Evolutionary conservation across 2,888 invertebrate genomes (phyloP).

Genomic region (Zhuqinia jingwanae): DNA sequence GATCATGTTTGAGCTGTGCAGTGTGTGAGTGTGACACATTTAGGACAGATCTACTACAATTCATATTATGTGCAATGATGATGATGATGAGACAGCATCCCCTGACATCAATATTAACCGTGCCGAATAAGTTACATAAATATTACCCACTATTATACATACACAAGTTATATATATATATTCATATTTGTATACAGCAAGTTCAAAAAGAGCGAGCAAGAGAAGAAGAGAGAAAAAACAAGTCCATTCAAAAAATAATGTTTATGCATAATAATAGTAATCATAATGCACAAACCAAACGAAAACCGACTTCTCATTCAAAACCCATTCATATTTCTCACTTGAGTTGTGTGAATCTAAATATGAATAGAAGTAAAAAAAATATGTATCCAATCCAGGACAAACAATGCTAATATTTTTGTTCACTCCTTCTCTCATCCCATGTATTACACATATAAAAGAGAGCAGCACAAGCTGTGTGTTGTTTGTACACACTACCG

Average conservation of each 20-base stretch:
- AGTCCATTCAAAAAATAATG: neutral
- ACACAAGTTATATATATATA: neutral
- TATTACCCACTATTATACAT: no score
- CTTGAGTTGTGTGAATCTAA: neutral
- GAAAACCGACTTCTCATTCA: slow-evolving; percentile 26
- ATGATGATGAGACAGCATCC: slow-evolving; percentile 32
- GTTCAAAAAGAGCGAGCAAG: neutral
- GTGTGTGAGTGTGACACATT: slow-evolving; percentile 32
- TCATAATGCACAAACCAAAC: neutral
- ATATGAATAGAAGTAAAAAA: slow-evolving; percentile 24
- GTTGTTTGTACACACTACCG: neutral
- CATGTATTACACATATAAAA: neutral
- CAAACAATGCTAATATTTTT: slow-evolving; percentile 18
- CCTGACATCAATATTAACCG: neutral
- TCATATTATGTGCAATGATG: no score
- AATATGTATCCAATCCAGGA: neutral
- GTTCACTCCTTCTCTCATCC: slow-evolving; percentile 22
- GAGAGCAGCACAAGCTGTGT: slow-evolving; percentile 25
- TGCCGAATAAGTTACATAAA: slow-evolving; percentile 23
- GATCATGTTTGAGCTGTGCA: neutral
- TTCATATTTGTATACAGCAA: neutral
- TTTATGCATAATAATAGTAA: no score
- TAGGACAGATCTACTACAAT: no score
- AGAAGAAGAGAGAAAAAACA: neutral
- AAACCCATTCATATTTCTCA: slow-evolving; percentile 1